phyloP scores from a whole-genome alignment of 2,113 vertebrate genomes.

The Coreoperca whiteheadi region DNA sequence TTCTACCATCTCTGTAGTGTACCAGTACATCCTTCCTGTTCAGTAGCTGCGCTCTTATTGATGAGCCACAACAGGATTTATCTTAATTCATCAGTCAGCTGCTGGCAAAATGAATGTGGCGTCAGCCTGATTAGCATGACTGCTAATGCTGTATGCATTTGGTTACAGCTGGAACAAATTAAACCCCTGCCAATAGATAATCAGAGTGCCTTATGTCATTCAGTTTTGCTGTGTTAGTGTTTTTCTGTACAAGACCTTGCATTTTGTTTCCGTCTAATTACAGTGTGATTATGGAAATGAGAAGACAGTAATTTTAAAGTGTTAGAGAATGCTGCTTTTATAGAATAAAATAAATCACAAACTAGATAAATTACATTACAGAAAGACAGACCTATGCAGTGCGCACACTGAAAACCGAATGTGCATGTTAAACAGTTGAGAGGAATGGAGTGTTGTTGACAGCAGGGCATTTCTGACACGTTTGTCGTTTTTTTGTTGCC shows the following conservation, averaged over 20 bases:
- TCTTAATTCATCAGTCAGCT: constrained; percentile 30
- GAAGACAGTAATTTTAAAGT: constrained; percentile 13
- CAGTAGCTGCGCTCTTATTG: background rate
- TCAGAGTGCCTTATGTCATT: constrained; percentile 10
- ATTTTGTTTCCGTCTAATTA: constrained; percentile 52
- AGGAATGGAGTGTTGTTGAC: background rate
- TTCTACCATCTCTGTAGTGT: background rate
- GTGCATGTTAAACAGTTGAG: constrained; percentile 23
- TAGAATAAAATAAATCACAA: constrained; percentile 39
- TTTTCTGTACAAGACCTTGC: constrained; percentile 1
- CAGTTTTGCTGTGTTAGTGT: background rate
- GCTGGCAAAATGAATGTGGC: constrained; percentile 16
- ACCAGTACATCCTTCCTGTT: background rate
- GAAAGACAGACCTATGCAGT: background rate
- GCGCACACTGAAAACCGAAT: background rate
- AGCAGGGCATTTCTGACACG: constrained; percentile 4
- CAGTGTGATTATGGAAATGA: constrained; percentile 57
- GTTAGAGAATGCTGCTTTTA: constrained; percentile 38
- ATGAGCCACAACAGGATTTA: constrained; percentile 25
- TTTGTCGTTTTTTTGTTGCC: constrained; percentile 20
- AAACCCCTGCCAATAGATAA: background rate
- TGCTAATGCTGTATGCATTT: constrained; percentile 7
- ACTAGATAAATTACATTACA: constrained; percentile 34
- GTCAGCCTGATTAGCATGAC: constrained; percentile 38
- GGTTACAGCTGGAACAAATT: constrained; percentile 34